Evolutionary conservation across 2,888 invertebrate species (phyloP).

Genomic region (Nemoura dubitans): DNA sequence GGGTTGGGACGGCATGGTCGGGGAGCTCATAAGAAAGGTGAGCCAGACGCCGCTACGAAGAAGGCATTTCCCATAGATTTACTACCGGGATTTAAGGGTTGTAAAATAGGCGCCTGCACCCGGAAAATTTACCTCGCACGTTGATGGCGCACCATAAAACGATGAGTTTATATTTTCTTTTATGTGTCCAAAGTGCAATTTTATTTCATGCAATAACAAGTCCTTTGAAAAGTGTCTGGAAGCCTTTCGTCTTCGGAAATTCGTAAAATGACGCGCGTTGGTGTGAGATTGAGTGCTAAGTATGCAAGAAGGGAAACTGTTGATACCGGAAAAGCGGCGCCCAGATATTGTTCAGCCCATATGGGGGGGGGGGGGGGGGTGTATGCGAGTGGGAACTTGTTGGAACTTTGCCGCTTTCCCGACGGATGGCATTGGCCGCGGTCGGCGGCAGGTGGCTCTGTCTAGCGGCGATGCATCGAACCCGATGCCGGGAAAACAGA

Average conservation of each 20-base stretch:
- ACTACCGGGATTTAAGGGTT: not conserved
- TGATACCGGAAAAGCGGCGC: not conserved
- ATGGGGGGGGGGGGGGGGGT: no score
- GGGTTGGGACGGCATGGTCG: slow-evolving; percentile 89
- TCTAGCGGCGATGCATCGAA: not conserved
- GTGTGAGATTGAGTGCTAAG: not conserved
- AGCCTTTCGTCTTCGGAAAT: not conserved
- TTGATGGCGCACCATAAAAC: slow-evolving; percentile 1
- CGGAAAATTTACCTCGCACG: not conserved
- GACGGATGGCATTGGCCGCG: not conserved
- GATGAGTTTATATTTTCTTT: slow-evolving; percentile 12
- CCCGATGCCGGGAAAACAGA: not conserved
- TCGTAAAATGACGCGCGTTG: not conserved
- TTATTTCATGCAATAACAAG: not conserved
- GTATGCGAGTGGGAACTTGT: no score
- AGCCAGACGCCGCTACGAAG: slow-evolving; percentile 55
- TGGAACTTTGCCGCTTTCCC: not conserved
- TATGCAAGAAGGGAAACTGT: not conserved
- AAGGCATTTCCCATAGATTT: slow-evolving; percentile 23
- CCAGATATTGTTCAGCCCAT: not conserved
- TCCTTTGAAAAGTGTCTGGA: not conserved
- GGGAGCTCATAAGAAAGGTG: slow-evolving; percentile 87
- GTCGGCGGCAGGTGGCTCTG: not conserved
- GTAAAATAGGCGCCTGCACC: not conserved
- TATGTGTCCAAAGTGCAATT: not conserved